Evolutionary conservation across 2,888 invertebrate species (phyloP), one percentile per base, ranked within the genome.

Genomic region (Mamestra brassicae): DNA sequence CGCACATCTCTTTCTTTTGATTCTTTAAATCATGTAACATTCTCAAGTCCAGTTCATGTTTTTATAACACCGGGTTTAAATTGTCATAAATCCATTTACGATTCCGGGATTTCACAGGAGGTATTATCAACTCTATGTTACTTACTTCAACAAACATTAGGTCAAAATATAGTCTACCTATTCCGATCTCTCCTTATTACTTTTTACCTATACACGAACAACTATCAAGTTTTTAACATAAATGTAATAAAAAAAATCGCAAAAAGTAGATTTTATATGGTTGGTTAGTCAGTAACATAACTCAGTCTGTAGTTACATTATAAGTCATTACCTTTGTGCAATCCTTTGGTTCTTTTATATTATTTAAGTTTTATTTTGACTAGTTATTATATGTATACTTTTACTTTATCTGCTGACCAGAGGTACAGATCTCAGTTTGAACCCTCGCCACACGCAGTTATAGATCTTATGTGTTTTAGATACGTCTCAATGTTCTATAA

Each of bases 251-350:
- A 58, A 62, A 11, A 66, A 82, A 80, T 84, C 73, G 81, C 87
- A 85, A 87, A 86, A 81, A 78, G 87, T 91, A 91, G 92, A 90
- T 91, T 91, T 91, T 90, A 90, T 92, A 91, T 90, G 85, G 87
- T 90, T 87, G 88, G 83, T 83, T 79, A 88, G 86, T 84, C 72
- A 85, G 81, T 89, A 80, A 88, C 72, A 78, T 85, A 79, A 73
- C 65, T 85, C 87, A 85, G 87, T 88, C 81, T 81, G 60, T 85
- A 86, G 71, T 63, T 85, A 88, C 74, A 71, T 84, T 65, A 73
- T 85, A 83, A 88, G 83, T 87, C 76, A 83, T 77, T 84, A 87
- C 74, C 64, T 75, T 86, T 85, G 90, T 90, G 90, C 91, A 90
- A 90, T 90, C 78, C 75, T 81, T 86, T 85, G 89, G 89, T 87